phyloP scores from a whole-genome alignment of 2,888 invertebrate species.

The Slavum lentiscoides region DNA sequence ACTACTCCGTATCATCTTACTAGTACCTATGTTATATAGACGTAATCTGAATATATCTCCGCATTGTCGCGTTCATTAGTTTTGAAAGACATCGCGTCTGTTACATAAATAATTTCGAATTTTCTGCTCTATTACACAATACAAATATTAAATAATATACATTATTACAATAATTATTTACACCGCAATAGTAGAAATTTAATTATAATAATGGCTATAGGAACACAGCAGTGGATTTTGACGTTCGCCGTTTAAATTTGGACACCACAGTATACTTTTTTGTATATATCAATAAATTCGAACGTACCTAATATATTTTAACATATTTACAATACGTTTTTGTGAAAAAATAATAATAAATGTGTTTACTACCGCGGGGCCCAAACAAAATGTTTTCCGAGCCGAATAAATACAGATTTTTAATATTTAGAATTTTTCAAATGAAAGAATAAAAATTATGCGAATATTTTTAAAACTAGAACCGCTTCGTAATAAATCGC shows the following conservation, averaged over 20 bases:
- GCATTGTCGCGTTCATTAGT: constrained; percentile 35
- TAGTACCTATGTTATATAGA: no score
- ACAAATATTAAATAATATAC: constrained; percentile 49
- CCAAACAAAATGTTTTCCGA: constrained; percentile 30
- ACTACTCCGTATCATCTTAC: constrained; percentile 37
- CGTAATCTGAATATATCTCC: constrained; percentile 42
- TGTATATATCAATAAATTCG: constrained; percentile 13
- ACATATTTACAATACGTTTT: no score
- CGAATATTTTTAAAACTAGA: constrained; percentile 34
- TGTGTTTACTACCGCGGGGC: constrained; percentile 42
- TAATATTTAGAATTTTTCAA: constrained; percentile 30
- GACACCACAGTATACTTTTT: constrained; percentile 40
- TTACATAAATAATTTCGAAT: constrained; percentile 46
- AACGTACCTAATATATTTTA: no score
- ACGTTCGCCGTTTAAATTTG: constrained; percentile 34
- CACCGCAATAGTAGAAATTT: constrained; percentile 48
- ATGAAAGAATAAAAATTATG: constrained; percentile 28
- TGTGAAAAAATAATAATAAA: no score
- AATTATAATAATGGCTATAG: constrained; percentile 53
- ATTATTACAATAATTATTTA: constrained; percentile 49
- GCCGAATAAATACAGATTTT: constrained; percentile 34
- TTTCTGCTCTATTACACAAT: constrained; percentile 45
- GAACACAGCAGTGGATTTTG: constrained; percentile 52
- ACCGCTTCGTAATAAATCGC: constrained; percentile 52
- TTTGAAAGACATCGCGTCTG: constrained; percentile 33